Evolutionary conservation across 1,140 invertebrate genomes (phyloP), one percentile per base, ranked within the genome.

Genomic region (Vollenhovia emeryi): DNA sequence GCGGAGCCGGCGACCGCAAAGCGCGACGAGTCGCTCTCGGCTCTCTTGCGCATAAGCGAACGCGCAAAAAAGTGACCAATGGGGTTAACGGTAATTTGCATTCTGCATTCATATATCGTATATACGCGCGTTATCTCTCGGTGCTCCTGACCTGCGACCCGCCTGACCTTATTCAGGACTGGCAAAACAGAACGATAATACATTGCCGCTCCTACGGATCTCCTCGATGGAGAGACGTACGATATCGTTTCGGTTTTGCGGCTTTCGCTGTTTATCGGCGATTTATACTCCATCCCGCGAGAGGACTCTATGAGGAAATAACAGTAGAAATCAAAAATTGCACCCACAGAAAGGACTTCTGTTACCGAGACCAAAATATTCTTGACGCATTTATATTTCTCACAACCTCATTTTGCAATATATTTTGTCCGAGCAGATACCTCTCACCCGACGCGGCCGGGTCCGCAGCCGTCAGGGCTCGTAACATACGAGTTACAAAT

Each of bases 21-120:
- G 40, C 50, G 36, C 84, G 59, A 82, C 79, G 71, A 86, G 52
- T 87, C 50, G 21, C 43, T 73, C 36, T 73, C 36, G 64, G 24
- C 57, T 75, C 64, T 87, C 71, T 89, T 21, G 62, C 86, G 69
- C 83, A 64, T 48, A 76, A 86, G 87, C 69, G 80, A 75, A 40
- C 40, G 87, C 75, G 85, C 89, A 87, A 90, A 89, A 89, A 92
- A 90, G 86, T 83, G 71, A 48, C 86, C 60, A 84, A 86, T 82
- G 83, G 89, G 74, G 83, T 86, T 91, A 87, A 89, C 91, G 86
- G 50, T 90, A 92, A 92, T 92, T 91, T 92, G 86, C 87, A 91
- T 92, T 91, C 74, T 57, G 62, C 71, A 82, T 73, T 21, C 15
- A 55, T 88, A 86, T 84, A 52, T 75, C 24, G 68, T 50, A 27